phyloP scores from a whole-genome alignment of 2,888 invertebrate species.

The Pyrgus malvae region DNA sequence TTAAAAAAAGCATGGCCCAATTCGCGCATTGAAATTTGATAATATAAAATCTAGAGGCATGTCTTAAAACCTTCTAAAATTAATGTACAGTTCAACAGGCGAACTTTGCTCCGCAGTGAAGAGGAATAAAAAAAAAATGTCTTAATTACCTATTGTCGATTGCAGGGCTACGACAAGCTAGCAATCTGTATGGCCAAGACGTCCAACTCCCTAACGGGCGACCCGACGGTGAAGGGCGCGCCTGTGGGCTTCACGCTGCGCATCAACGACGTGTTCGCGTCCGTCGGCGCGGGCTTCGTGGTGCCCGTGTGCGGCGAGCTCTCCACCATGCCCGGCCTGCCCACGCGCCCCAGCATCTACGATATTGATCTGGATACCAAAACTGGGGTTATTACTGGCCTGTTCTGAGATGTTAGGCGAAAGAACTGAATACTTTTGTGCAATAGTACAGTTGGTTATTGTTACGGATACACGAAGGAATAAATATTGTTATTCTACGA shows the following conservation, averaged over 20 bases:
- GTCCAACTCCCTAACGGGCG: conserved; percentile 94
- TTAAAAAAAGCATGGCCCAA: too few species aligned
- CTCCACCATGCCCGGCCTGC: conserved; percentile 97
- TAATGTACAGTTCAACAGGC: too few species aligned
- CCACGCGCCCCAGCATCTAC: conserved; percentile 97
- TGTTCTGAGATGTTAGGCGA: too few species aligned
- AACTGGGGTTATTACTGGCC: conserved; percentile 95
- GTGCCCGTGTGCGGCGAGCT: conserved; percentile 97
- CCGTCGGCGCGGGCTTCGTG: conserved; percentile 97
- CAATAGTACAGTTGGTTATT: too few species aligned
- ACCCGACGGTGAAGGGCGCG: conserved; percentile 94
- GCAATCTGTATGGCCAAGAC: conserved; percentile 99
- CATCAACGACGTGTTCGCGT: conserved; percentile 92
- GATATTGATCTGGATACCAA: conserved; percentile 96
- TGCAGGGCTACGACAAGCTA: conserved; percentile 90
- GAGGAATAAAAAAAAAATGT: too few species aligned
- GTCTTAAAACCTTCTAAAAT: too few species aligned
- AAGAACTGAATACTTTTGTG: too few species aligned
- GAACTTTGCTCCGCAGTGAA: too few species aligned
- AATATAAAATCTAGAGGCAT: too few species aligned
- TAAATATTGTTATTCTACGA: too few species aligned
- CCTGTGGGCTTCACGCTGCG: conserved; percentile 94
- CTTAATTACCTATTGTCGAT: background rate
- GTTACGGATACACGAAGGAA: too few species aligned
- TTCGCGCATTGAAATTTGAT: too few species aligned